Evolutionary conservation across 2,113 vertebrate genomes (phyloP), one percentile per base, ranked within the genome.

Genomic region (Bujurquina vittata): DNA sequence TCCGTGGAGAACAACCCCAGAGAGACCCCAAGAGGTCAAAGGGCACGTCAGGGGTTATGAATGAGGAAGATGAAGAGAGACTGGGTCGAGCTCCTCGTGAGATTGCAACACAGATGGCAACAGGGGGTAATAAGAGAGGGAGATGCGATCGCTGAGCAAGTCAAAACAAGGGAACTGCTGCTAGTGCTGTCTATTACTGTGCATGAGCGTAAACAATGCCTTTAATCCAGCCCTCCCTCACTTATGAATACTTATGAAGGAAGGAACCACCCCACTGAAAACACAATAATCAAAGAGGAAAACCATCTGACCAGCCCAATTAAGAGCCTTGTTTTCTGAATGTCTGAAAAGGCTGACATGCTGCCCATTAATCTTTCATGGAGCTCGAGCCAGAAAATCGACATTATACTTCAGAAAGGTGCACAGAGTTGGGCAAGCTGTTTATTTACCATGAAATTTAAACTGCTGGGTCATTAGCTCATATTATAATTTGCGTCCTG

Each of bases 21-120:
- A 76, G 84, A 79, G 72, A 67, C 57, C 62, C 59, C 14, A 10
- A 18, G 75, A 79, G 84, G 91, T 91, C 88, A 85, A 72, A 89
- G 93, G 86, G 67, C 91, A 92, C 80, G 90, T 91, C 89, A 88
- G 79, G 87, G 91, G 92, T 93, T 92, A 91, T 55, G 56, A 49
- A 73, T 87, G 77, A 89, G 72, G 65, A 87, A 90, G 91, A 94
- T 92, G 92, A 94, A 93, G 89, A 91, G 80, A 89, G 90, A 75
- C 72, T 61, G 61, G 55, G 49, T 84, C 23, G 69, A 89, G 78
- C 89, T 89, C 69, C 84, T 87, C 2, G 14, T 88, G 80, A 84
- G 91, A 83, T 56, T 79, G 75, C 91, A 90, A 85, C 85, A 84
- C 88, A 92, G 91, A 92, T 94, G 92, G 91, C 12, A 59, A 83